A percentile compares a stretch with the other conserved stretches of the same genome.
Conservation (phyloP, 2,113 vertebrate genomes). For the Dromas ardeola region DNA sequence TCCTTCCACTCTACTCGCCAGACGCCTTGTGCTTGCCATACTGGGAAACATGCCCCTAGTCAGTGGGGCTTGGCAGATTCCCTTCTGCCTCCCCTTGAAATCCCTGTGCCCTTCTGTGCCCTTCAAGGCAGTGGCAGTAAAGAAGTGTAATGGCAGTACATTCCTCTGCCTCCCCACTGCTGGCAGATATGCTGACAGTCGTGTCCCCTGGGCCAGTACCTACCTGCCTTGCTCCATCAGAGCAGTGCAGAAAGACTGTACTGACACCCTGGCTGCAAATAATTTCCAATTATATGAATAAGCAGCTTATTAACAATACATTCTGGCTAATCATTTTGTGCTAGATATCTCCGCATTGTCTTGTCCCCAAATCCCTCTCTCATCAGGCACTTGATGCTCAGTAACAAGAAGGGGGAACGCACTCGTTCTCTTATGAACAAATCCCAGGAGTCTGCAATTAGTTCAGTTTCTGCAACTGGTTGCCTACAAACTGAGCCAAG, state of each 20-base stretch:
- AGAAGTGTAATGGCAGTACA: neutral
- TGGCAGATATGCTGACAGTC: neutral
- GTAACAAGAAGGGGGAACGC: constrained; percentile 15
- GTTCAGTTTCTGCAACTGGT: neutral
- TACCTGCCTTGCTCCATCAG: constrained; percentile 39
- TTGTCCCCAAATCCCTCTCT: constrained; percentile 65
- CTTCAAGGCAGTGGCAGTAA: neutral
- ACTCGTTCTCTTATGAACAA: neutral
- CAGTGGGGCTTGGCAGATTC: neutral
- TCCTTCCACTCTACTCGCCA: neutral
- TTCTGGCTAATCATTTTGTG: constrained; percentile 49
- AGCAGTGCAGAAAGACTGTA: neutral
- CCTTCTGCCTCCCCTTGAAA: neutral
- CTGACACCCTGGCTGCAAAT: constrained; percentile 47
- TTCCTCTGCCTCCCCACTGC: neutral
- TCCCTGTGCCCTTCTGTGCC: neutral
- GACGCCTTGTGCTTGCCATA: neutral
- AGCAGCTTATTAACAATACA: constrained; percentile 64
- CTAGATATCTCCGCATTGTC: constrained; percentile 35
- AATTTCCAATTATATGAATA: constrained; percentile 49
- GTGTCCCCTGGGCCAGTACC: neutral
- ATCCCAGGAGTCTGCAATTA: constrained; percentile 31
- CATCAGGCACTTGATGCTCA: constrained; percentile 44
- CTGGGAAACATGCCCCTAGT: fast-evolving
- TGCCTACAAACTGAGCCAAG: neutral